Evolutionary conservation across 2,113 vertebrate genomes (phyloP).

Genomic region (Hassar affinis): DNA sequence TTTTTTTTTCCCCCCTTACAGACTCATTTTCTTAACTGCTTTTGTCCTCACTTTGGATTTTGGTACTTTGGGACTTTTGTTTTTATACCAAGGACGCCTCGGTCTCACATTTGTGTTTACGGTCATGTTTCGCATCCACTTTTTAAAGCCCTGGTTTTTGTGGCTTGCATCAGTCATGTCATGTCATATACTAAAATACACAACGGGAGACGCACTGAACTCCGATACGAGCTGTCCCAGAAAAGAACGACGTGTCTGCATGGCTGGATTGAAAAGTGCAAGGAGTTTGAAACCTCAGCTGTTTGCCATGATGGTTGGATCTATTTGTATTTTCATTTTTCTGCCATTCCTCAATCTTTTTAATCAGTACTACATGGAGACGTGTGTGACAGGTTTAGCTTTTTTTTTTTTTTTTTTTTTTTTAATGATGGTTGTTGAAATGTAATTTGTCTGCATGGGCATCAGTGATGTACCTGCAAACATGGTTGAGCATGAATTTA

Average conservation of each 20-base stretch:
- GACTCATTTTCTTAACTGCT: conserved; percentile 57
- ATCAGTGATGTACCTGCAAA: conserved; percentile 16
- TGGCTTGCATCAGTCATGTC: conserved; percentile 58
- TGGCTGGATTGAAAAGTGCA: conserved; percentile 51
- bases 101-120: conserved; percentile 47
- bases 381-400: neutral
- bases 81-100: conserved; percentile 31
- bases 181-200: conserved; percentile 58
- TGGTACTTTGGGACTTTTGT: conserved; percentile 54
- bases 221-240: conserved; percentile 64
- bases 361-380: conserved; percentile 42
- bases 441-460: neutral
- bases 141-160: conserved; percentile 61
- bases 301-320: conserved; percentile 54
- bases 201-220: conserved; percentile 48
- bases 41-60: conserved; percentile 57
- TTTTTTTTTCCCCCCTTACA: conserved; percentile 39
- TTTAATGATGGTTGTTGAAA: conserved; percentile 33
- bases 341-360: conserved; percentile 45
- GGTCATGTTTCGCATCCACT: conserved; percentile 49
- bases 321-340: conserved; percentile 42
- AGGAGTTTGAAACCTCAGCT: conserved; percentile 56
- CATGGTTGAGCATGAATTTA: neutral
- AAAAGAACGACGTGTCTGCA: conserved; percentile 50
- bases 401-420: neutral